Percentiles rank a stretch among this genome's conserved stretches.
Evolutionary conservation across 2,888 invertebrate genomes (phyloP).

Genomic region (Spodoptera picta): DNA sequence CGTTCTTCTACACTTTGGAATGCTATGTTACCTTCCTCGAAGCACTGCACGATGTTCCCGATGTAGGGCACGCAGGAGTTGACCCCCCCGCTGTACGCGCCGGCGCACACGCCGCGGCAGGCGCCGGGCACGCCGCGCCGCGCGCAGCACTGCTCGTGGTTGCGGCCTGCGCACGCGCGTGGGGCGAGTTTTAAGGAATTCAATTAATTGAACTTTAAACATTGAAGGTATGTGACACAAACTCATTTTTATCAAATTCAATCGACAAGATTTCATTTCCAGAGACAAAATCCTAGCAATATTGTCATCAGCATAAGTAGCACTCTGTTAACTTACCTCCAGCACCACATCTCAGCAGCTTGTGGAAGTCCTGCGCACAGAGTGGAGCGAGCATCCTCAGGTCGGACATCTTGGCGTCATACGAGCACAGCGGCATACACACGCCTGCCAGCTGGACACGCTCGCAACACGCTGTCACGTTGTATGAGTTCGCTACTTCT

Average conservation of each 20-base stretch:
- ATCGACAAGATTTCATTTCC: too few relatives aligned
- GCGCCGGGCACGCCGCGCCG: conserved; percentile 91
- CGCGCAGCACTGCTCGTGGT: conserved; percentile 93
- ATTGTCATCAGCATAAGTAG: too few relatives aligned
- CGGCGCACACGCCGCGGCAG: conserved; percentile 93
- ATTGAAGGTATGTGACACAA: too few relatives aligned
- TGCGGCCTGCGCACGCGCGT: conserved; percentile 84
- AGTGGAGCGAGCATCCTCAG: conserved; percentile 92
- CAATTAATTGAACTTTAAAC: too few relatives aligned
- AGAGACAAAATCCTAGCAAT: too few relatives aligned
- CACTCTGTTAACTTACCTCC: conserved; percentile 77
- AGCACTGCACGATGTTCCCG: conserved; percentile 95
- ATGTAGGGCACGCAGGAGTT: conserved; percentile 94
- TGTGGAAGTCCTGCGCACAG: conserved; percentile 93
- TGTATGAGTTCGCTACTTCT: conserved; percentile 90
- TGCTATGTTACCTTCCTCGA: conserved; percentile 91
- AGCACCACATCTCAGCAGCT: conserved; percentile 90
- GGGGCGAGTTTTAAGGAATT: too few relatives aligned
- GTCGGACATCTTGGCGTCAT: conserved; percentile 94
- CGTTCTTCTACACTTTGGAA: too few relatives aligned
- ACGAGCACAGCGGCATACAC: conserved; percentile 94
- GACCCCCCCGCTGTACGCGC: conserved; percentile 89
- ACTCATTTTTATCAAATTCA: too few relatives aligned
- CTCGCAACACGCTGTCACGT: conserved; percentile 94
- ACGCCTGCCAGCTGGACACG: conserved; percentile 90